Conservation (phyloP, 92 coral and sea anemone genomes). For the Epizoanthus stellaris region DNA sequence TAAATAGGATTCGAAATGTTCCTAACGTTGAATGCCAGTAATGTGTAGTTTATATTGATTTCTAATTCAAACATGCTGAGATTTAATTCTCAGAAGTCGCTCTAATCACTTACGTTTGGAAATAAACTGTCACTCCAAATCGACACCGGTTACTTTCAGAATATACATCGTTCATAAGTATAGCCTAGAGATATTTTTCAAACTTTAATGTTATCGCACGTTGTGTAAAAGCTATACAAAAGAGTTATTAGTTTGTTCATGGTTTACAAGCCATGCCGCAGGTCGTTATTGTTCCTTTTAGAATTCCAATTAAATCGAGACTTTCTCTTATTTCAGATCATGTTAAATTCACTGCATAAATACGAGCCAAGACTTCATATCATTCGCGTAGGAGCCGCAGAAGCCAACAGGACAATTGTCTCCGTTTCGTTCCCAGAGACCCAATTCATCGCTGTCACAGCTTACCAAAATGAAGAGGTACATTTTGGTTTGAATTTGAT, state of each 20-base stretch:
- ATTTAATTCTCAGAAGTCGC: not conserved
- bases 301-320: conserved; percentile 26
- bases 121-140: not conserved
- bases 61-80: not conserved
- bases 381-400: conserved; percentile 87
- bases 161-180: conserved; percentile 9
- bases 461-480: conserved; percentile 99
- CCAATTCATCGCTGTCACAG: conserved; percentile 96
- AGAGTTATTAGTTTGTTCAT: conserved; percentile 29
- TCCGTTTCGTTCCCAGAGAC: conserved; percentile 96
- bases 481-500: conserved; percentile 5
- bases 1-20: not conserved
- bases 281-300: not conserved
- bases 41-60: not conserved
- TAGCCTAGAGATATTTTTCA: conserved; percentile 6
- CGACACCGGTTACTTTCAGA: not conserved
- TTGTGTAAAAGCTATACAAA: conserved; percentile 6
- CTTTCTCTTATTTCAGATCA: conserved; percentile 71
- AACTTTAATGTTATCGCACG: conserved; percentile 18
- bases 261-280: conserved; percentile 10
- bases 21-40: not conserved
- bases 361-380: conserved; percentile 96
- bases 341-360: conserved; percentile 97
- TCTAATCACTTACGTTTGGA: not conserved
- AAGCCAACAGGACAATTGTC: conserved; percentile 82